phyloP scores from a whole-genome alignment of 2,888 invertebrate genomes.

The Melanotus villosus region DNA sequence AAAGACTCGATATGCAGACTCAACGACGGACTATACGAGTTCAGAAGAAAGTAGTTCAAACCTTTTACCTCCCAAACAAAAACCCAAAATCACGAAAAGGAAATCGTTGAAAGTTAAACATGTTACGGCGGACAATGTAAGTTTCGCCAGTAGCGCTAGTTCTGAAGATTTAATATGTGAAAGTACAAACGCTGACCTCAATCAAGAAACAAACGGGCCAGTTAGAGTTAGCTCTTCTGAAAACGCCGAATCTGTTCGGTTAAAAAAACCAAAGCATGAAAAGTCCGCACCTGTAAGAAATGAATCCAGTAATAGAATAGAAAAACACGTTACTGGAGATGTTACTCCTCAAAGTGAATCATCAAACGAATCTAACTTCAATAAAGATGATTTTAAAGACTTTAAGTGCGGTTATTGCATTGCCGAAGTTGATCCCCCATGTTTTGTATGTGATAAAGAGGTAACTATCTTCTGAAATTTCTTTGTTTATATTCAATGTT shows the following conservation, averaged over 20 bases:
- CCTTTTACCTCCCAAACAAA: neutral
- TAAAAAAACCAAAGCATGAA: neutral
- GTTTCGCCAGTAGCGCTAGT: slow-evolving; percentile 10
- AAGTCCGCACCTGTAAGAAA: neutral
- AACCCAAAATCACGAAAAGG: neutral
- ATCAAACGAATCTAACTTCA: neutral
- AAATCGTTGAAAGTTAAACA: slow-evolving; percentile 44
- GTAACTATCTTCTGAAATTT: slow-evolving; percentile 16
- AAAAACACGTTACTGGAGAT: slow-evolving; percentile 48
- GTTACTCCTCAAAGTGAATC: slow-evolving; percentile 54
- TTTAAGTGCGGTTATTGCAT: slow-evolving; percentile 77
- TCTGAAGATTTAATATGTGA: slow-evolving; percentile 29
- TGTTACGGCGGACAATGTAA: slow-evolving; percentile 53
- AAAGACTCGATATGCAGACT: slow-evolving; percentile 64
- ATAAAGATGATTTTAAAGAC: slow-evolving; percentile 53
- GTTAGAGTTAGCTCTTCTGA: slow-evolving; percentile 1
- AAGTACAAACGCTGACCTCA: neutral
- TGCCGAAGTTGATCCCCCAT: slow-evolving; percentile 73
- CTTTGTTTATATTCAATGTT: neutral
- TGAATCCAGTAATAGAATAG: neutral
- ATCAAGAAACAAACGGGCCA: neutral
- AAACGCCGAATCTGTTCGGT: neutral
- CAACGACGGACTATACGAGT: slow-evolving; percentile 62
- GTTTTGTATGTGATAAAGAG: slow-evolving; percentile 74
- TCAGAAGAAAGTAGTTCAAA: slow-evolving; percentile 54